Conservation (phyloP, 2,797 vertebrate genomes). For the Tragopan temminckii region DNA sequence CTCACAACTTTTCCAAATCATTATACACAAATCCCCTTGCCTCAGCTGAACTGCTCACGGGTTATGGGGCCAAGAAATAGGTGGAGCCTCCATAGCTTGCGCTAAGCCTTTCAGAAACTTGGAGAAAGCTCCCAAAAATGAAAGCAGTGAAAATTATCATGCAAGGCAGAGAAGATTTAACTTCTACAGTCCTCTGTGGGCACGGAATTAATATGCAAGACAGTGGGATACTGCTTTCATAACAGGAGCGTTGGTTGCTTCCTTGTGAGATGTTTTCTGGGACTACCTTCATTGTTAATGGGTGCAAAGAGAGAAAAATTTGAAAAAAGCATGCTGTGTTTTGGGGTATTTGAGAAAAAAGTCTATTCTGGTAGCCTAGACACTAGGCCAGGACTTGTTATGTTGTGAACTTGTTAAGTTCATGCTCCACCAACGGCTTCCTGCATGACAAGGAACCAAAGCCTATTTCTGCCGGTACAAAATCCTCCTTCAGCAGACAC, state of each 20-base stretch:
- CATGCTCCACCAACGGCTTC: constrained; percentile 64
- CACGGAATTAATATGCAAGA: constrained; percentile 15
- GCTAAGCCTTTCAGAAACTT: constrained; percentile 60
- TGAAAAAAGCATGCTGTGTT: constrained; percentile 44
- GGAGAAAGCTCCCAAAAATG: constrained; percentile 10
- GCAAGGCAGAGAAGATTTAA: constrained; percentile 23
- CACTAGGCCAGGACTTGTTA: constrained; percentile 73
- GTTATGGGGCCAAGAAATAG: constrained; percentile 67
- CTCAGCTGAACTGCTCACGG: constrained; percentile 61
- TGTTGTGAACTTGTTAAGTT: constrained; percentile 72
- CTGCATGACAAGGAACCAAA: constrained; percentile 48
- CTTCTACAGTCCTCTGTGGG: not conserved
- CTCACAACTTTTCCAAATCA: constrained; percentile 70
- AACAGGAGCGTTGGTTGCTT: constrained; percentile 19
- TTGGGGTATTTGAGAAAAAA: constrained; percentile 67
- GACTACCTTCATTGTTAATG: constrained; percentile 53
- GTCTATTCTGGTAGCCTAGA: constrained; percentile 72
- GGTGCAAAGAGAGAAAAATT: constrained; percentile 56
- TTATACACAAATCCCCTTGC: constrained; percentile 71
- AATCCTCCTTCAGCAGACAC: constrained; percentile 39
- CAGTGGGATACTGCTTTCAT: constrained; percentile 47
- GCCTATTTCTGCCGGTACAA: constrained; percentile 56
- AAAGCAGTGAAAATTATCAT: constrained; percentile 15
- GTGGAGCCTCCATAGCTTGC: not conserved
- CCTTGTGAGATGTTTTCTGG: constrained; percentile 53